These are phyloP conservation scores for Phylloscopus whistleri DNA, from an alignment of 2,113 vertebrate genomes.

Conservation along the genomic window DNA sequence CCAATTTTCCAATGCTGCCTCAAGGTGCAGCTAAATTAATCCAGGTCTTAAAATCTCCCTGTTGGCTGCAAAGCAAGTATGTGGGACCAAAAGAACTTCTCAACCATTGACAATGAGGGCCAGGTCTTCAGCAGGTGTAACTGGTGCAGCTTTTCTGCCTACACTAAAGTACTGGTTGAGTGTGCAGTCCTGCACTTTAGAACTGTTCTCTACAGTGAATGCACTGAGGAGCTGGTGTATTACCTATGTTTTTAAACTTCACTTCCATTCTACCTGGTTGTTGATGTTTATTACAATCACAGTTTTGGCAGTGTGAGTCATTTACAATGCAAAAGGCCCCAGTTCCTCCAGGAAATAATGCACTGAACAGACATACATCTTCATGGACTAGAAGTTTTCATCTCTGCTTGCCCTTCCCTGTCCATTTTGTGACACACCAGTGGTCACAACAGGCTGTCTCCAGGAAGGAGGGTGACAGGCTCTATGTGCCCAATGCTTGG, in stretches of 20 bases:
- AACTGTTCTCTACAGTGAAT: neutral
- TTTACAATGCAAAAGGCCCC: neutral
- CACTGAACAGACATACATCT: neutral
- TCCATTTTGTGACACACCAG: neutral
- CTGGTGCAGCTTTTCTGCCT: neutral
- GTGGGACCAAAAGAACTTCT: neutral
- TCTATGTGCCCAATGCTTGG: neutral
- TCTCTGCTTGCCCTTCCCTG: neutral
- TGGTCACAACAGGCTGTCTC: neutral
- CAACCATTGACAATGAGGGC: neutral
- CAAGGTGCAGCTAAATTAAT: neutral
- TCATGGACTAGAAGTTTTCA: accelerated
- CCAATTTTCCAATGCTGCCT: accelerated
- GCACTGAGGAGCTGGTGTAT: neutral
- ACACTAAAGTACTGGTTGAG: neutral
- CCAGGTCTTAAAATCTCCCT: neutral
- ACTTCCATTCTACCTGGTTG: neutral
- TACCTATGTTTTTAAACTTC: neutral
- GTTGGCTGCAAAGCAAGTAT: accelerated
- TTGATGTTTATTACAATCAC: neutral
- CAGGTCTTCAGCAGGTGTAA: neutral
- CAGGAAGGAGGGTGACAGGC: neutral
- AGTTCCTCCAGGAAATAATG: neutral
- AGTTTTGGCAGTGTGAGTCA: neutral
- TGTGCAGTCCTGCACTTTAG: neutral